Base-by-base conservation (phyloP, 1,140 invertebrate species). In the Papilio polyxenes region DNA sequence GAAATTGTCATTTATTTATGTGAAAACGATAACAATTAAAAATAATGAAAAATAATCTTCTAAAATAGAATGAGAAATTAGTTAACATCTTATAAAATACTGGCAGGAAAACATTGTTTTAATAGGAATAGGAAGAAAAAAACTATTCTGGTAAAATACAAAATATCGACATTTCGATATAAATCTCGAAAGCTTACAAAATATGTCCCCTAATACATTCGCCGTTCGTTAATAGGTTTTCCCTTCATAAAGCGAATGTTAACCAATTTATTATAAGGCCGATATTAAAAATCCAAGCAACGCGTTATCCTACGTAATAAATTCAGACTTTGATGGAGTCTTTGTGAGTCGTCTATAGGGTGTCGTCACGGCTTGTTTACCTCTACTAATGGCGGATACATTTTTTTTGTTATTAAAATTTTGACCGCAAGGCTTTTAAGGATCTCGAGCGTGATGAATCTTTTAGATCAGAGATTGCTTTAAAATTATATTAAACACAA, bases 181-280 rank as follows among this genome's bases (percentile, higher is more conserved):
- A 31, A 31, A 85, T 87, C 75, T 87, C 88, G 87, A 79, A 72
- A 3, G 74, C 20, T 75, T 65, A 31, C 59, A 40, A 9, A 88
- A 90, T 91, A 87, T 11, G 13, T 78, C 80, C 85, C 89, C 88
- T 91, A 91, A 94, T 94, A 94, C 92, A 93, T 92, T 92, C 90
- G 85, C 82, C 86, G 89, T 89, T 92, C 90, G 91, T 94, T 93
- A 94, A 93, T 94, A 92, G 90, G 92, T 92, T 93, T 92, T 94
- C 88, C 91, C 91, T 92, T 94, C 92, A 94, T 93, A 94, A 94
- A 89, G 91, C 87, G 92, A 94, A 94, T 94, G 91, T 88, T 92
- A 92, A 92, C 91, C 91, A 92, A 93, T 94, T 94, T 94, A 93
- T 94, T 93, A 93, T 91, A 87, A 87, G 88, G 90, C 84, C 89